A percentile compares a stretch with the other conserved stretches of the same genome.
Conservation (phyloP, 2,797 vertebrate genomes). For the Sylvilagus floridanus region DNA sequence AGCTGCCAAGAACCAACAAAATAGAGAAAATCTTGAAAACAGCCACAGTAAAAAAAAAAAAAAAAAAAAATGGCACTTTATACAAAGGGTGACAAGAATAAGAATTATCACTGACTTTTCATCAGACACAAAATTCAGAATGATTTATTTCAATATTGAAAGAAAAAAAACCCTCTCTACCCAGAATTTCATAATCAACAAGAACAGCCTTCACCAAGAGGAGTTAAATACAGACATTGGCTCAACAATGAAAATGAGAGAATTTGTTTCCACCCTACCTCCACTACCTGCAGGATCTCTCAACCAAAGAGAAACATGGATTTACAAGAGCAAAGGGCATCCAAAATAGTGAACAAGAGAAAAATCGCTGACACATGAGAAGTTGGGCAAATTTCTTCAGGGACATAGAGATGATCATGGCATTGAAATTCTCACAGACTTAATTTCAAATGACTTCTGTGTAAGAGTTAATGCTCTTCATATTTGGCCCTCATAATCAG, state of each 20-base stretch:
- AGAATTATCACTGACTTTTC: conserved; percentile 55
- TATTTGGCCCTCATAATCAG: conserved; percentile 47
- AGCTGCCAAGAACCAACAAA: conserved; percentile 1
- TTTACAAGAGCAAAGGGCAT: not conserved
- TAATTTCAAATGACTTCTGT: conserved; percentile 79
- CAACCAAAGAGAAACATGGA: conserved; percentile 23
- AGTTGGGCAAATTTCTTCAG: conserved; percentile 91
- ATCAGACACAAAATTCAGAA: conserved; percentile 48
- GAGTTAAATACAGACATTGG: conserved; percentile 15
- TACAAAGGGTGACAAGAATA: not conserved
- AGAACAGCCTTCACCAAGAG: conserved; percentile 43
- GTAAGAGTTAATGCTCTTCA: conserved; percentile 52
- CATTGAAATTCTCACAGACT: conserved; percentile 91
- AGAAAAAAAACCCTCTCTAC: not conserved
- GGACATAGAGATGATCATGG: conserved; percentile 89
- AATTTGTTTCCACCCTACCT: conserved; percentile 11
- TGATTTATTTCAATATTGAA: conserved; percentile 9
- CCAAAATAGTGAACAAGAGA: conserved; percentile 87
- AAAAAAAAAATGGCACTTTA: not conserved
- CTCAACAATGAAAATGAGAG: not conserved
- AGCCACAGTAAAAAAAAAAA: not conserved
- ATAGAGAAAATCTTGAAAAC: conserved; percentile 28
- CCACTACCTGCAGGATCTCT: not conserved
- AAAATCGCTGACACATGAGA: conserved; percentile 92
- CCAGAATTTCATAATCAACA: conserved; percentile 42